phyloP scores from a whole-genome alignment of 2,888 invertebrate genomes.

The Drosophila sordidapex region DNA sequence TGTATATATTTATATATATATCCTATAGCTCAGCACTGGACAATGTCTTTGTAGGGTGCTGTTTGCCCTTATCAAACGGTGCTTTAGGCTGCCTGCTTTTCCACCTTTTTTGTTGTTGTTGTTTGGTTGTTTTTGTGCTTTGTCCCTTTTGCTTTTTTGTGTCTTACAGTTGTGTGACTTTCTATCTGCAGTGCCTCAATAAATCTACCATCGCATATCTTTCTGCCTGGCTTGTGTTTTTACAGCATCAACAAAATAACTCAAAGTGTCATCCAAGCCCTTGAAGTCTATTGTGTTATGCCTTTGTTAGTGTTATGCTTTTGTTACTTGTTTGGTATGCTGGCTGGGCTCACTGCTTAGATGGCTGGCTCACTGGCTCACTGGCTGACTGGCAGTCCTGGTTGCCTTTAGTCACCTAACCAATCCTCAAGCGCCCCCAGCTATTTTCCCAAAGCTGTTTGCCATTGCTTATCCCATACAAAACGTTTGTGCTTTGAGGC shows the following conservation, averaged over 20 bases:
- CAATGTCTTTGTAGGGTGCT: slow-evolving; percentile 30
- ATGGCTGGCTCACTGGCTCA: background rate
- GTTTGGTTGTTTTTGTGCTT: slow-evolving; percentile 4
- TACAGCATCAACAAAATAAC: slow-evolving; percentile 76
- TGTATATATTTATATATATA: slow-evolving; percentile 1
- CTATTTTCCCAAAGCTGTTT: slow-evolving; percentile 35
- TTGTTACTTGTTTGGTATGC: slow-evolving; percentile 25
- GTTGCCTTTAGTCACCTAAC: slow-evolving; percentile 10
- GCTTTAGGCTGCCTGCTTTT: slow-evolving; percentile 51
- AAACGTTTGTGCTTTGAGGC: slow-evolving; percentile 66
- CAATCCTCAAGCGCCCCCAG: background rate
- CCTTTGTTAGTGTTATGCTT: slow-evolving; percentile 56
- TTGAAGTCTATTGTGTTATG: slow-evolving; percentile 75
- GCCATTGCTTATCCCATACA: slow-evolving; percentile 64
- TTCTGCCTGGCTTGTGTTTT: slow-evolving; percentile 57
- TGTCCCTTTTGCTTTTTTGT: slow-evolving; percentile 11
- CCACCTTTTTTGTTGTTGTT: slow-evolving; percentile 42
- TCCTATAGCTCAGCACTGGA: slow-evolving; percentile 40
- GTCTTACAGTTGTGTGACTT: slow-evolving; percentile 22
- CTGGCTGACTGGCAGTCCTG: slow-evolving; percentile 1
- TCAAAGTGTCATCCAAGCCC: slow-evolving; percentile 77
- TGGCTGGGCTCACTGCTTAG: slow-evolving; percentile 1
- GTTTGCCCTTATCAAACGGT: slow-evolving; percentile 56
- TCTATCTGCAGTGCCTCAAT: slow-evolving; percentile 59
- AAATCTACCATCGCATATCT: slow-evolving; percentile 74